These are phyloP conservation scores for Thalpophila matura DNA, from an alignment of 2,888 invertebrate species.

Conservation along the genomic window DNA sequence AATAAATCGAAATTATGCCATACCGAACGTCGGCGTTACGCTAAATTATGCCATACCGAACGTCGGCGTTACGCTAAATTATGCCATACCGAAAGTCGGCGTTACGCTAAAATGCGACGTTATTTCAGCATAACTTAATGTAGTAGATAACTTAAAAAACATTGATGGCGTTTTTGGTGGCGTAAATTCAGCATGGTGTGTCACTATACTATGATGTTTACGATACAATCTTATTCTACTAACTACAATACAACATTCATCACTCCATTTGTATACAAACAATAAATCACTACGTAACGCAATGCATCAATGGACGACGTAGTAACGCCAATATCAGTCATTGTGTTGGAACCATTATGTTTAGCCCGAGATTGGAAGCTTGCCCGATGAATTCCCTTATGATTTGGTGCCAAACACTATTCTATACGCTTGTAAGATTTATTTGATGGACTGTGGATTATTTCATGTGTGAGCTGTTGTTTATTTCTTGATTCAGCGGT, in stretches of 20 bases:
- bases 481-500: slow-evolving; percentile 11
- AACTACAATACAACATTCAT: slow-evolving; percentile 15
- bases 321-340: slow-evolving; percentile 28
- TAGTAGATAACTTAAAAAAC: too few species aligned
- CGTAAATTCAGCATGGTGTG: too few species aligned
- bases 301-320: slow-evolving; percentile 34
- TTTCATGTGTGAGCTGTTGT: slow-evolving; percentile 15
- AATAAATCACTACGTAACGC: slow-evolving; percentile 21
- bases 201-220: too few species aligned
- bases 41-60: too few species aligned
- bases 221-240: neutral
- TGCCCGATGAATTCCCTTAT: slow-evolving; percentile 37
- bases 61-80: too few species aligned
- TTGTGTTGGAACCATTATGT: slow-evolving; percentile 26
- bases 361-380: slow-evolving; percentile 32
- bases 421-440: slow-evolving; percentile 17
- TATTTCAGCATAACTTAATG: too few species aligned
- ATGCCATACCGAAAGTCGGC: too few species aligned
- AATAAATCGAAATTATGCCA: too few species aligned
- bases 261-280: slow-evolving; percentile 20
- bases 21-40: too few species aligned
- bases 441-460: slow-evolving; percentile 25
- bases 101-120: too few species aligned
- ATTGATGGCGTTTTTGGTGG: too few species aligned
- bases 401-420: slow-evolving; percentile 35